Conservation (phyloP, 2,113 vertebrate species). For the Sprattus sprattus region DNA sequence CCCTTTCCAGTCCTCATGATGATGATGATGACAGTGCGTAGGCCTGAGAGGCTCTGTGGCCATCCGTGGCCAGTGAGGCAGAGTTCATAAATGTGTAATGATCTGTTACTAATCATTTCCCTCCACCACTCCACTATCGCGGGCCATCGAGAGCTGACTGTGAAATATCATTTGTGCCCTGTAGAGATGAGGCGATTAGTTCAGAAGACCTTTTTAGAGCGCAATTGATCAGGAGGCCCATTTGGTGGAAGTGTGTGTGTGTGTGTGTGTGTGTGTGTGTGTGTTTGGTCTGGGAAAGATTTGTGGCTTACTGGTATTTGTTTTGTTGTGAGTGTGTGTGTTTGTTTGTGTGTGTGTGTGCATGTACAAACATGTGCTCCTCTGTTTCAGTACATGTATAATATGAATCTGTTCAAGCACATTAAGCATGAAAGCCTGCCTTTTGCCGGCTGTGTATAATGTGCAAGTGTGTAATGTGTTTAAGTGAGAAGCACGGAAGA, state of each 20-base stretch:
- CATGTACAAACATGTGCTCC: background rate
- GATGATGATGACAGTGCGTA: background rate
- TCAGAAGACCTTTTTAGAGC: background rate
- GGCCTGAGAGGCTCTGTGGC: background rate
- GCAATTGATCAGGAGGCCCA: background rate
- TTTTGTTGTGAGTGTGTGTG: background rate
- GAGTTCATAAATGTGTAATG: conserved; percentile 23
- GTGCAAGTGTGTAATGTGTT: conserved; percentile 5
- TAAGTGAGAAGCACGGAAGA: background rate
- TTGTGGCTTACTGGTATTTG: no score
- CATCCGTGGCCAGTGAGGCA: background rate
- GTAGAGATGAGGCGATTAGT: conserved; percentile 11
- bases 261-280: conserved; percentile 15
- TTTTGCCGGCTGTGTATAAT: background rate
- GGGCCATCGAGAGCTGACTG: background rate
- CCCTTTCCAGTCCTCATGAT: background rate
- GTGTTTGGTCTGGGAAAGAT: background rate
- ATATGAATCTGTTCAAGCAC: background rate
- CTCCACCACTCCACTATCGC: background rate
- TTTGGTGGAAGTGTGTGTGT: background rate
- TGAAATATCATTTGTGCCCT: conserved; percentile 23
- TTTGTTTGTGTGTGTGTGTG: background rate
- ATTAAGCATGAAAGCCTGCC: conserved; percentile 5
- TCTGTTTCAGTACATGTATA: conserved; percentile 13
- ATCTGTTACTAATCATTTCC: conserved; percentile 4